These are phyloP conservation scores for Rachycentron canadum DNA, from an alignment of 2,797 vertebrate genomes.

Conservation along the genomic window DNA sequence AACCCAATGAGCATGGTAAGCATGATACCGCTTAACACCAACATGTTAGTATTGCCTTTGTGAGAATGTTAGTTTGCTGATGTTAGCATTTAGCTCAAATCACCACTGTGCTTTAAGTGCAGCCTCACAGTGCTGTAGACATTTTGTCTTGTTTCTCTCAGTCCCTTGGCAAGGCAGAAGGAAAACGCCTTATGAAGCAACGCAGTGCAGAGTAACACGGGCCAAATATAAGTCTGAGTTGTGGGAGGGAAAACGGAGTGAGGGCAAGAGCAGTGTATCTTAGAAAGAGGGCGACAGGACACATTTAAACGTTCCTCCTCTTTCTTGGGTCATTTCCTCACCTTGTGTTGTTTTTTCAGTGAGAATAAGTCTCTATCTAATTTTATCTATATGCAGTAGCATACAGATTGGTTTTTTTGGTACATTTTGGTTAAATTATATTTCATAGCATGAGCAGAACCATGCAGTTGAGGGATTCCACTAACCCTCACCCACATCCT, in stretches of 20 bases:
- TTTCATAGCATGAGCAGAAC: constrained; percentile 33
- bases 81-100: constrained; percentile 2
- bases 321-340: constrained; percentile 2
- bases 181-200: constrained; percentile 35
- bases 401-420: constrained; percentile 8
- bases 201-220: constrained; percentile 31
- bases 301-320: constrained; percentile 13
- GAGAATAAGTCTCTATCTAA: neutral
- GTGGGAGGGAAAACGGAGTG: constrained; percentile 48
- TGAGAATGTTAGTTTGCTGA: neutral
- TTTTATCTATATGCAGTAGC: neutral
- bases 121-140: neutral
- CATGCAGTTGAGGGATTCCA: constrained; percentile 41
- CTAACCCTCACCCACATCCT: constrained; percentile 34
- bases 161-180: constrained; percentile 23
- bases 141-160: constrained; percentile 31
- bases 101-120: neutral
- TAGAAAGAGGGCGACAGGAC: constrained; percentile 38
- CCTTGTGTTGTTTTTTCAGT: constrained; percentile 21
- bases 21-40: neutral
- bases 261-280: constrained; percentile 42
- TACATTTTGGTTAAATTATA: constrained; percentile 25
- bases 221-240: constrained; percentile 70
- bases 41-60: neutral
- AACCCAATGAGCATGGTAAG: neutral